Base-by-base conservation (phyloP, 2,113 vertebrate species). In the Cottus gobio region DNA sequence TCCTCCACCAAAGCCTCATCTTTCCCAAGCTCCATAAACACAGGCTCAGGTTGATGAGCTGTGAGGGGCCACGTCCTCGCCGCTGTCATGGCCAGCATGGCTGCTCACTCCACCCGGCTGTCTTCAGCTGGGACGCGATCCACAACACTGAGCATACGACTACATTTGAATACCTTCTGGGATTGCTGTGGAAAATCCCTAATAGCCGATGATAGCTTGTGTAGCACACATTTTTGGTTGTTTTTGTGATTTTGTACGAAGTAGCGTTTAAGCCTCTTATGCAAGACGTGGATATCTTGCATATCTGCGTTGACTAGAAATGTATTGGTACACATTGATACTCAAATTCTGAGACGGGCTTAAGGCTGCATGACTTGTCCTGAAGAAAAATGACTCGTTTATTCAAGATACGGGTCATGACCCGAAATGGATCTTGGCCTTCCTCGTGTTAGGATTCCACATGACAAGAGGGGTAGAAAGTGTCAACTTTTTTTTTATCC, bases 11-110 rank as follows among this genome's bases (percentile, higher is more conserved):
- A 81, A 92, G 83, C 87, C 68, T 78, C 54, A 28, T 87, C 72
- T 63, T 61, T 84, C 80, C 80, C 82, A 62, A 37, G 71, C 85
- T 85, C 89, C 89, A 81, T 88, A 90, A 91, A 89, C 85, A 92
- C 79, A 13, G 60, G 68, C 76, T 86, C 88, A 89, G 84, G 79
- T 79, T 84, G 89, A 91, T 83, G 89, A 91, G 83, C 90, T 91
- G 85, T 75, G 79, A 90, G 89, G 75, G 84, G 82, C 86, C 77
- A 56, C 22, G 64, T 88, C 79, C 71, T 39, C 30, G 20, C 80
- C 50, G 79, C 62, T 31, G 68, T 71, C 77, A 37, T 81, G 75
- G 76, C 61, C 61, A 28, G 63, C 65, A 73, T 13, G 50, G 68
- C 64, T 28, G 52, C 48, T 56, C 44, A 4, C 68, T 68, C 48